phyloP scores from a whole-genome alignment of 2,797 vertebrate species.

The Leptodactylus fallax region DNA sequence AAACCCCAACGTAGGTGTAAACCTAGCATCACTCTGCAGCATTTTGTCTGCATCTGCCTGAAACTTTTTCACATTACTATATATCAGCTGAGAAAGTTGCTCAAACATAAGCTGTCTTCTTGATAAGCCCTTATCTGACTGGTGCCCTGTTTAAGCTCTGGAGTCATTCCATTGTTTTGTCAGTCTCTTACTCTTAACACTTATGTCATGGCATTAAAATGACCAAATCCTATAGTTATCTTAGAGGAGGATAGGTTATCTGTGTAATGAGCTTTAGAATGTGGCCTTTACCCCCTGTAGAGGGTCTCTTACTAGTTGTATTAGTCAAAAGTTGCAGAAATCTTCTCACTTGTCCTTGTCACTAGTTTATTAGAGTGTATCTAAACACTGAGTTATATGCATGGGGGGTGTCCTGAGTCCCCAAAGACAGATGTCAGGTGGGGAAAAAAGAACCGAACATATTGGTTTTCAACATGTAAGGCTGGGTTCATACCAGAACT shows the following conservation, averaged over 20 bases:
- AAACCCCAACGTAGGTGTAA: too few relatives aligned
- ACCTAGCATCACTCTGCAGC: too few relatives aligned
- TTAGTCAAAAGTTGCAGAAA: neutral
- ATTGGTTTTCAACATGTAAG: too few relatives aligned
- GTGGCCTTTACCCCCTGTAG: neutral
- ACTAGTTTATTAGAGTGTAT: neutral
- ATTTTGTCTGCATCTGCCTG: too few relatives aligned
- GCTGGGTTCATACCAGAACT: too few relatives aligned
- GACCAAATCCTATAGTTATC: neutral
- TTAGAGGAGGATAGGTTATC: neutral
- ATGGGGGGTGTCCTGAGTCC: too few relatives aligned
- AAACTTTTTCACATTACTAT: too few relatives aligned
- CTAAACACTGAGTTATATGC: too few relatives aligned
- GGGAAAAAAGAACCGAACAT: too few relatives aligned
- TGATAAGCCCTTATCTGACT: slow-evolving; percentile 26
- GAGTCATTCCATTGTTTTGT: slow-evolving; percentile 39
- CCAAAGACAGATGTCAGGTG: too few relatives aligned
- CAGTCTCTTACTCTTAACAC: neutral
- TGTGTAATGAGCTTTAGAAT: neutral
- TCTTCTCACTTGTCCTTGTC: neutral
- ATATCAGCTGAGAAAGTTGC: neutral
- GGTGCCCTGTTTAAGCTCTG: slow-evolving; percentile 32
- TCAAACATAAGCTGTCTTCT: neutral
- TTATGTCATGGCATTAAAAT: slow-evolving; percentile 2
- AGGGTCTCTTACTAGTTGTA: neutral